phyloP scores from a whole-genome alignment of 2,888 invertebrate species.

The Crocallis elinguaria region DNA sequence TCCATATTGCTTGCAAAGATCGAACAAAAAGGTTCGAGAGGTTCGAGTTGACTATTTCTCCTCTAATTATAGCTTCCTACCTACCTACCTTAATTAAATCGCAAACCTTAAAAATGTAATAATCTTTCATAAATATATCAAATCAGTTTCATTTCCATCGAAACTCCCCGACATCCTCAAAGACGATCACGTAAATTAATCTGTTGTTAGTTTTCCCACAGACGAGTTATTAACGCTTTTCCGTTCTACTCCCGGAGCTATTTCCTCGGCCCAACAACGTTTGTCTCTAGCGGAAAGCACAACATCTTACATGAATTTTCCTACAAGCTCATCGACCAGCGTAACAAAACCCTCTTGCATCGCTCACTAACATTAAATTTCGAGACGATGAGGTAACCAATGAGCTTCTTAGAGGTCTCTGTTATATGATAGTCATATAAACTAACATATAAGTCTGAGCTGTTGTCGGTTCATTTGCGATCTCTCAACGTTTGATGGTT shows the following conservation, averaged over 20 bases:
- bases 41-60: too few species aligned
- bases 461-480: constrained; percentile 68
- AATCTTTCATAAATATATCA: too few species aligned
- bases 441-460: constrained; percentile 57
- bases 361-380: constrained; percentile 9
- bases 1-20: too few species aligned
- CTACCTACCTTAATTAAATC: too few species aligned
- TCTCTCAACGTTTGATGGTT: constrained; percentile 60
- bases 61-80: too few species aligned
- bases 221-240: constrained; percentile 58
- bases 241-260: constrained; percentile 62
- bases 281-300: constrained; percentile 60
- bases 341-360: constrained; percentile 33
- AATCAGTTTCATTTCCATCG: constrained; percentile 7
- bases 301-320: constrained; percentile 69
- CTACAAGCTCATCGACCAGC: constrained; percentile 41
- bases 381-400: background rate
- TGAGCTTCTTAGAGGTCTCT: constrained; percentile 41
- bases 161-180: constrained; percentile 5
- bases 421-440: constrained; percentile 46
- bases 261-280: constrained; percentile 68
- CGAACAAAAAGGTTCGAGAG: too few species aligned
- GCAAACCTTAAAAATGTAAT: too few species aligned
- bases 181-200: constrained; percentile 37
- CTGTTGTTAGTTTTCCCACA: constrained; percentile 31